Evolutionary conservation across 2,113 vertebrate genomes (phyloP).

Genomic region (Gobio gobio): DNA sequence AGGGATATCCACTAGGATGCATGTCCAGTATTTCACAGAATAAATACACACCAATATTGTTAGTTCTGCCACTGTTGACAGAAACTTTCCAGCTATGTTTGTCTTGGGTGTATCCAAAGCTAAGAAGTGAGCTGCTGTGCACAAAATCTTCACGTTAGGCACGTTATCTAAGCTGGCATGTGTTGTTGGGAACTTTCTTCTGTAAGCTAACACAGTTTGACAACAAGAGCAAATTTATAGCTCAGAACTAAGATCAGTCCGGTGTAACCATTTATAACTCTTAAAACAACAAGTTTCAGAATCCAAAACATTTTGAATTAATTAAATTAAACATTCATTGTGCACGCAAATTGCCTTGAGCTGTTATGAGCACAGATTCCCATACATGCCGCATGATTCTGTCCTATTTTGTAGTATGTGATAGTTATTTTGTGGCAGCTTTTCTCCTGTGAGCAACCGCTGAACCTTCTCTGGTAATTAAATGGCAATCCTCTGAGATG

Average conservation of each 20-base stretch:
- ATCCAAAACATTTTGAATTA: background rate
- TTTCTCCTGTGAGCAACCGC: background rate
- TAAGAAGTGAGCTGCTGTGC: background rate
- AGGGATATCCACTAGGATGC: constrained; percentile 73
- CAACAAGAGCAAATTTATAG: background rate
- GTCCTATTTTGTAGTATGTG: background rate
- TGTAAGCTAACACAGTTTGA: background rate
- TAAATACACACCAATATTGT: constrained; percentile 58
- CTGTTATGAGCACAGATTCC: background rate
- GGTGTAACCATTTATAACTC: background rate
- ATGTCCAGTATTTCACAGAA: constrained; percentile 51
- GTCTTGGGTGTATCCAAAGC: constrained; percentile 25
- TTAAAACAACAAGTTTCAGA: background rate
- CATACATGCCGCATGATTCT: background rate
- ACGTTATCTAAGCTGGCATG: background rate
- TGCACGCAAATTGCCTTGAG: background rate
- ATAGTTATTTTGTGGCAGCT: background rate
- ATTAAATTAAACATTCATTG: background rate
- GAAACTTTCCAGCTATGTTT: constrained; percentile 46
- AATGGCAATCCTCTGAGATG: constrained; percentile 20
- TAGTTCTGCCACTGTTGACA: constrained; percentile 60
- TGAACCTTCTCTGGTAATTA: constrained; percentile 37
- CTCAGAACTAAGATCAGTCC: background rate
- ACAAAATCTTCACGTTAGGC: background rate
- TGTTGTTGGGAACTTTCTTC: constrained; percentile 13